Conservation (phyloP, 2,113 vertebrate species). For the Rattus norvegicus region DNA sequence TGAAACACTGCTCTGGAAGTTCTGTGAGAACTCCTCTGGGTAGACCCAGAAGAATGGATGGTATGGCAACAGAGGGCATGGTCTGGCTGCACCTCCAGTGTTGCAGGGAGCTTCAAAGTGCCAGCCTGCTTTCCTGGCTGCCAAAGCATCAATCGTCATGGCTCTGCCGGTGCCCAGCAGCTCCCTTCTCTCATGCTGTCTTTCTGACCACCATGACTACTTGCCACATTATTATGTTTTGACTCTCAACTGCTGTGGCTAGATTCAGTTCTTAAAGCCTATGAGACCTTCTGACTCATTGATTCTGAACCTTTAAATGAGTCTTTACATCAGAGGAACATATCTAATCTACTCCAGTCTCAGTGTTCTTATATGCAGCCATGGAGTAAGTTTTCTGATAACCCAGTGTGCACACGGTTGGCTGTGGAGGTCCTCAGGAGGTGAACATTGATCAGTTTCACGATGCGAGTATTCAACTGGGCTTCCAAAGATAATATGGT, state of each 20-base stretch:
- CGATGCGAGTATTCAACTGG: neutral
- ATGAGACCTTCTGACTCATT: neutral
- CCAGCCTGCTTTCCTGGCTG: neutral
- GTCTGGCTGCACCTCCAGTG: neutral
- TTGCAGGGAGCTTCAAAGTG: neutral
- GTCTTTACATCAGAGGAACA: neutral
- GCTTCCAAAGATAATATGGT: too few species aligned
- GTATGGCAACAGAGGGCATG: rapidly evolving
- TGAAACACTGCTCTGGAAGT: neutral
- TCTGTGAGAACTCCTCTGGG: neutral
- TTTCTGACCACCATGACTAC: neutral
- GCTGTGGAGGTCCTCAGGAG: neutral
- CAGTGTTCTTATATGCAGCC: neutral
- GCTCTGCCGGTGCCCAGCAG: neutral
- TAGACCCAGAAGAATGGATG: neutral
- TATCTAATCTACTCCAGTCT: neutral
- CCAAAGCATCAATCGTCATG: neutral
- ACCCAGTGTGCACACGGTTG: neutral
- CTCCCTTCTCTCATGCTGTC: neutral
- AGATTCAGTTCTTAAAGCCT: neutral
- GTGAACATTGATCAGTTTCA: neutral
- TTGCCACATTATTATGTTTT: neutral
- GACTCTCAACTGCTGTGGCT: neutral
- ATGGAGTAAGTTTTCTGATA: neutral
- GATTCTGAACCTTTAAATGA: neutral